These are phyloP conservation scores for Drosophila parthenogenetica DNA, from an alignment of 2,888 invertebrate genomes.

Conservation along the genomic window DNA sequence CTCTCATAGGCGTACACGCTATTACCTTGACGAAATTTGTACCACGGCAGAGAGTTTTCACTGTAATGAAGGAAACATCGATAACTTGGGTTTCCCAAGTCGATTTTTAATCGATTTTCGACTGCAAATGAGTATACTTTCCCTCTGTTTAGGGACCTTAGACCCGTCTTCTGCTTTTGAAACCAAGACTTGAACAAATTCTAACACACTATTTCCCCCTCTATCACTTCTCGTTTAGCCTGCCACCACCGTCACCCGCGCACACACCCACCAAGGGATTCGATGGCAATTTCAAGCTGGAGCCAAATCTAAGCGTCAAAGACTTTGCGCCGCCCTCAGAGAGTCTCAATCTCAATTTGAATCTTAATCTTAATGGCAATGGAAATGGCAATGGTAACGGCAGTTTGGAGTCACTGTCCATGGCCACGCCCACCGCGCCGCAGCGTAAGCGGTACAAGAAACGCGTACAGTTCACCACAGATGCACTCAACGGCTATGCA, in stretches of 20 bases:
- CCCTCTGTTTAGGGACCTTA: too few relatives aligned
- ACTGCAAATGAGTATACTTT: too few relatives aligned
- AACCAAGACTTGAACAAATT: too few relatives aligned
- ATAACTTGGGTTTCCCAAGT: too few relatives aligned
- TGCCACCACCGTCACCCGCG: conserved; percentile 82
- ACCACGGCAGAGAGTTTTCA: too few relatives aligned
- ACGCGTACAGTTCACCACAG: conserved; percentile 84
- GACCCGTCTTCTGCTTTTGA: too few relatives aligned
- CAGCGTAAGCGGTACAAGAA: conserved; percentile 83
- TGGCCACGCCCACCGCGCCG: conserved; percentile 64
- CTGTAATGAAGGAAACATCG: too few relatives aligned
- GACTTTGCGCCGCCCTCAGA: conserved; percentile 79
- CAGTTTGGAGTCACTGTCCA: conserved; percentile 17
- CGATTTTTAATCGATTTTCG: too few relatives aligned
- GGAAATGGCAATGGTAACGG: conserved; percentile 32
- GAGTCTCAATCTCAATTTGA: conserved; percentile 59
- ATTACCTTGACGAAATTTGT: too few relatives aligned
- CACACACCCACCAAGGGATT: conserved; percentile 84
- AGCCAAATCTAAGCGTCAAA: conserved; percentile 84
- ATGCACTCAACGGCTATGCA: conserved; percentile 78
- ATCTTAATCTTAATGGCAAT: conserved; percentile 49
- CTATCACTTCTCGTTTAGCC: conserved; percentile 55
- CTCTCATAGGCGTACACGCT: too few relatives aligned
- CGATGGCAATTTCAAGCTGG: conserved; percentile 84
- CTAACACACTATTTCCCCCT: not conserved